Base-by-base conservation (phyloP, 2,888 invertebrate species). In the Petrolisthes cinctipes region DNA sequence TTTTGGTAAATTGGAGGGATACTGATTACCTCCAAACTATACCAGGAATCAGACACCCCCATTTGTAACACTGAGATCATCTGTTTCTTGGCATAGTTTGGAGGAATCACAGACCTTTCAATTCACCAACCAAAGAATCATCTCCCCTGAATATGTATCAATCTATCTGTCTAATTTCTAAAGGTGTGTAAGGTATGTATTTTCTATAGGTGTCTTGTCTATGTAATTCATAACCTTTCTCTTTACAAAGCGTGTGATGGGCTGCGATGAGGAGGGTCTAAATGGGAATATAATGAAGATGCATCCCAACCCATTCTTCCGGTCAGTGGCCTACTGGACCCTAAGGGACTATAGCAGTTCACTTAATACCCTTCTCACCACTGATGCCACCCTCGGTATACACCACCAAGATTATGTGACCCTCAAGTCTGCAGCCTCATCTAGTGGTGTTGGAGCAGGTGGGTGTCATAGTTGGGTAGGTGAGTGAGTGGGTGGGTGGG, bases 261-360 rank as follows among this genome's bases (percentile, higher is more conserved):
- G 95, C 5, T 95, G 95, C 91, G 95, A 96, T 91, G 93, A 94
- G 68, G 95, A 92, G 79, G 94, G 94, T 0, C 95, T 94, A n/a
- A 95, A 95, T 92, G 94, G 96, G 91, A 96, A 96, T 91, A 92
- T 95, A 54, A 95, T 95, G 17, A 95, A 94, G 89, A 96, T 96
- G 0, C 97, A 97, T 93, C 97, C 97, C 0, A 99, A 99, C 94
- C 99, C 99, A 0, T 99, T 99, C 93, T 94, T 99, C 23, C 95
- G 99, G 4, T 99, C 99, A 5, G 99, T 99, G 97, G 97, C 99
- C 0, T 94, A 97, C 75, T 99, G 99, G 99, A 96, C 97, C 91
- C 93, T 99, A 83, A 97, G 98, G 92, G 97, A 98, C 91, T 96
- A 98, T 92, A 96, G 96, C 23, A 95, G 95, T 2, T 96, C 98